A percentile compares a stretch with the other conserved stretches of the same genome.
These are phyloP conservation scores for Rugalucina vietnamica DNA, from an alignment of 2,888 invertebrate species.

Conservation along the genomic window DNA sequence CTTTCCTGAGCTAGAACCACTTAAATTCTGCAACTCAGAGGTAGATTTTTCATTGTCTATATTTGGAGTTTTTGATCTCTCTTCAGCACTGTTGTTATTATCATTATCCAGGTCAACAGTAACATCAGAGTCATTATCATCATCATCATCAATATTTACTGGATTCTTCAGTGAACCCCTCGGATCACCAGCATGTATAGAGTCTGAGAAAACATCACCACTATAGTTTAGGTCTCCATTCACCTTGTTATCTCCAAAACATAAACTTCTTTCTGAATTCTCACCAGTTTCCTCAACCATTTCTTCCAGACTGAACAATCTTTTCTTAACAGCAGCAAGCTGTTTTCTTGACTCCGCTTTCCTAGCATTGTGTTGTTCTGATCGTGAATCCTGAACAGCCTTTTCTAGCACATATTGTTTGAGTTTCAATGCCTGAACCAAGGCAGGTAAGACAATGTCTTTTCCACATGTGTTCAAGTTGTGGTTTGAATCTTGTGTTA, in stretches of 20 bases:
- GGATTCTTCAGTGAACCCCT: neutral
- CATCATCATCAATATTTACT: neutral
- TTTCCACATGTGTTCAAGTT: neutral
- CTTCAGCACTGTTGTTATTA: neutral
- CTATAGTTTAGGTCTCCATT: neutral
- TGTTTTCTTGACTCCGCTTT: neutral
- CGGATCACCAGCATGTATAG: neutral
- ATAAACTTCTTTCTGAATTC: neutral
- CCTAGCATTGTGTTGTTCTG: neutral
- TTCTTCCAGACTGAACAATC: neutral
- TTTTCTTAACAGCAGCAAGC: neutral
- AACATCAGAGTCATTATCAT: neutral
- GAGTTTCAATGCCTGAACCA: neutral
- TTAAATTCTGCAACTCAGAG: no score
- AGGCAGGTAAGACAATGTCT: neutral
- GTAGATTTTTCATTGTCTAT: no score
- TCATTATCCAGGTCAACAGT: conserved; percentile 12
- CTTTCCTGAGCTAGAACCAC: neutral
- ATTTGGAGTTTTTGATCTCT: neutral
- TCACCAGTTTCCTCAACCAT: neutral
- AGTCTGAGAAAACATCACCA: neutral
- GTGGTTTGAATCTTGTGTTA: neutral
- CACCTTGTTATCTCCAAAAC: neutral
- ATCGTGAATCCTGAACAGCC: neutral
- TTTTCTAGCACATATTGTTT: neutral